Base-by-base conservation (phyloP, 2,888 invertebrate genomes). In the Spisula solida region DNA sequence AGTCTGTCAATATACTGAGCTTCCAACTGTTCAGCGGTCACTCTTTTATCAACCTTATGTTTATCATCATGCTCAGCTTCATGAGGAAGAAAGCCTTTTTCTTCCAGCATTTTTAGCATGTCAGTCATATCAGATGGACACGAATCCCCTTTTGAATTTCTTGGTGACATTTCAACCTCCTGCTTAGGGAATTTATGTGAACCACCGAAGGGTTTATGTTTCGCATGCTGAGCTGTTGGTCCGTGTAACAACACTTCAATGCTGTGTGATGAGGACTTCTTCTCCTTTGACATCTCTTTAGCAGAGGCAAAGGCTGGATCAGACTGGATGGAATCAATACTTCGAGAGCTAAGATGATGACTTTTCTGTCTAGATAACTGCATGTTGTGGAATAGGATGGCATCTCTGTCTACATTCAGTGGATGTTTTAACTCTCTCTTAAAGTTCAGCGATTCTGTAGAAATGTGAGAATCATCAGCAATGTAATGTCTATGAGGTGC, bases 311-410 rank as follows among this genome's bases (percentile, higher is more conserved):
- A 93, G 47, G 94, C 93, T 0, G 95, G 95, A 34, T 95, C 95
- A 25, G 95, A 95, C 89, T 95, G 95, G 25, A 94, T 93, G 2
- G 95, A 95, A 81, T 94, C 94, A 34, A 95, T 93, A 85, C 95
- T 95, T 47, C 93, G 92, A 41, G 91, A 93, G 84, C 95, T 95
- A n/a, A 93, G 91, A 75, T 91, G 87, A 18, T 91, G 92, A 83
- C 92, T 93, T 75, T 93, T 93, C 29, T 93, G 93, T 41, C 95
- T 87, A 5, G 94, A 94, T 82, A 94, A 93, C 34, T 95, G 95
- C 94, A 95, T 95, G 86, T 95, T 93, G 87, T 95, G 95, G 86
- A 95, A 95, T 31, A 95, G 90, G 20, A 95, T 90, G 20, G 95
- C 95, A 92, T 95, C 95, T 47, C 95, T 92, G 90, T 95, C 95